These are phyloP conservation scores for Diplosoma virens DNA, from an alignment of 23 tunicate genomes.

Conservation along the genomic window DNA sequence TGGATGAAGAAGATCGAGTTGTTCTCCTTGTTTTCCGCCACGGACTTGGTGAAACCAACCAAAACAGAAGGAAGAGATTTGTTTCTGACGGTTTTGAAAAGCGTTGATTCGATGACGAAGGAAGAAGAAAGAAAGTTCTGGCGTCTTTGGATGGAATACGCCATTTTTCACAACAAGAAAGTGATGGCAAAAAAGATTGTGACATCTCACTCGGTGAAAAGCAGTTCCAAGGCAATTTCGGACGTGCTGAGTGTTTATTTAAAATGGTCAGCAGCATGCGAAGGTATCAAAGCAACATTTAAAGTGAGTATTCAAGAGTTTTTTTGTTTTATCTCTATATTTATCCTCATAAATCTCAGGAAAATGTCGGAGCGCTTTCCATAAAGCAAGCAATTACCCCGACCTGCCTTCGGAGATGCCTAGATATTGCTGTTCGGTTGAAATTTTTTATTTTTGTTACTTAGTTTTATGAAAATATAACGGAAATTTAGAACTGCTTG, in stretches of 20 bases:
- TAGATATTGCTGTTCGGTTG: no score
- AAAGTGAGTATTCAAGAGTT: no score
- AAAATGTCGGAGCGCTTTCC: no score
- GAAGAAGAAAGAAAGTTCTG: slow-evolving; percentile 28
- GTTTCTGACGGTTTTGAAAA: background rate
- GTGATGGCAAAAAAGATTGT: slow-evolving; percentile 25
- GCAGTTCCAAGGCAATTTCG: slow-evolving; percentile 10
- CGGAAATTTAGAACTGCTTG: no score
- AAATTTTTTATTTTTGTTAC: no score
- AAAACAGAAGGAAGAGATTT: background rate
- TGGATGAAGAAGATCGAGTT: slow-evolving; percentile 16
- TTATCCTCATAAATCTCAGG: no score
- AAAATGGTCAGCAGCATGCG: slow-evolving; percentile 33
- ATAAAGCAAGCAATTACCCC: no score
- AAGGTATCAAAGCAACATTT: slow-evolving; percentile 2
- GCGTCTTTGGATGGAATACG: slow-evolving; percentile 49
- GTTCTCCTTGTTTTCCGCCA: background rate
- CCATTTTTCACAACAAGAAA: slow-evolving; percentile 9
- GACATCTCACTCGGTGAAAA: background rate
- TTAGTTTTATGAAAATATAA: no score
- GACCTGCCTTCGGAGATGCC: no score
- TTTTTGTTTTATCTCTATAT: no score
- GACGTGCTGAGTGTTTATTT: slow-evolving; percentile 14
- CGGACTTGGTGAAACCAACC: background rate
- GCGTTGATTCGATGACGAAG: background rate